Evolutionary conservation across 2,113 vertebrate species (phyloP), one percentile per base, ranked within the genome.

Genomic region (Anthoscopus minutus): DNA sequence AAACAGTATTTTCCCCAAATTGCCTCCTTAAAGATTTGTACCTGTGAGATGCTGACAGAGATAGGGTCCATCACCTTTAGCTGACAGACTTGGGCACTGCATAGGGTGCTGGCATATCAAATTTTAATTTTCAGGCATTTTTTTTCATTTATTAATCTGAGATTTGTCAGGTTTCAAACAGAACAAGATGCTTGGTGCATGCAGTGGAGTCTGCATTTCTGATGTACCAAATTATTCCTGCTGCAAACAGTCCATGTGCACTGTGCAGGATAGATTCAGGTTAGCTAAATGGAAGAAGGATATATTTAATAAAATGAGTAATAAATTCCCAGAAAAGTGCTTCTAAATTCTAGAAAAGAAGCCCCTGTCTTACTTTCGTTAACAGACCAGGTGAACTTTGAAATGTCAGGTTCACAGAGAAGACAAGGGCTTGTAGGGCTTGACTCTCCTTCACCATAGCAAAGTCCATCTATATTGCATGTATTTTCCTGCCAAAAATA

Each of bases 391-490:
- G 97, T 97, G 93, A 98, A 97, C 79, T 97, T 98, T 78, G 98
- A 99, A 48, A 97, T 88, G 31, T 96, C 89, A 1, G 98, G 98
- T 74, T 96, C 98, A 94, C 99, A 99, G 28, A 97, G 95, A 92
- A 98, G 97, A 87, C 98, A 99, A 44, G 98, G 96, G 71, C 97
- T 99, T 93, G 96, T 97, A 89, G 98, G 98, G 88, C 96, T 98
- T 93, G 94, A 94, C 61, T 98, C 97, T 13, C 98, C 98, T 88
- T 98, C 97, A 23, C 57, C 91, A 61, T 98, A 99, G 95, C 99
- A 99, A 66, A 97, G n/a, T 18, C 98, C 98, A 78, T 98, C 97
- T 33, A 99, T 99, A 93, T 96, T 97, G 96, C 99, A 99, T 18
- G 97, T 98, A 88, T 98, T 98, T 96, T 99, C 98, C 99, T 99